Conservation (phyloP, 2,888 invertebrate genomes). For the Rotaria socialis region DNA sequence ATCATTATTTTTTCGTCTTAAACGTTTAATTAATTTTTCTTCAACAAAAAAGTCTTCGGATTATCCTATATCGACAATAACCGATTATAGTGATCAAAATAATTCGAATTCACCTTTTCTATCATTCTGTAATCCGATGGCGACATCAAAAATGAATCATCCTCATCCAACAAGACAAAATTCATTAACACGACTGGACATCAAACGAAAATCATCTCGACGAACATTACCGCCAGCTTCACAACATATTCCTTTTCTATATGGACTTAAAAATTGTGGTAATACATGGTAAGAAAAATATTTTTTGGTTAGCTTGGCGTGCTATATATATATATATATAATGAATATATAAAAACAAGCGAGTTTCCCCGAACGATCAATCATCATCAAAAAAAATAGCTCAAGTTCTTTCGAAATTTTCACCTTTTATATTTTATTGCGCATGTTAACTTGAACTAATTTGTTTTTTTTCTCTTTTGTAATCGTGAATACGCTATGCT, state of each 20-base stretch:
- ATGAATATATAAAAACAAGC: too few relatives aligned
- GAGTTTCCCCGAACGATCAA: too few relatives aligned
- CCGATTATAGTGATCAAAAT: background rate
- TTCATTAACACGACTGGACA: background rate
- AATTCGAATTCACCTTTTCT: background rate
- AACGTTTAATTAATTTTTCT: conserved; percentile 15
- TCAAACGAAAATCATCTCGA: conserved; percentile 13
- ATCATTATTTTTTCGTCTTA: conserved; percentile 5
- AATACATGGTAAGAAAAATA: background rate
- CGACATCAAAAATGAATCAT: background rate
- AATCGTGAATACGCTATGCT: too few relatives aligned
- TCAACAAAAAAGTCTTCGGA: background rate
- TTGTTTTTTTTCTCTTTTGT: too few relatives aligned
- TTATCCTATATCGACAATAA: background rate
- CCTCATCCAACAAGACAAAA: background rate
- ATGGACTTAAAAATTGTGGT: conserved; percentile 24
- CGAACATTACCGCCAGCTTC: background rate
- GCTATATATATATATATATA: too few relatives aligned
- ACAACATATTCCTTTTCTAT: background rate
- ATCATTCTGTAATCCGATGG: background rate
- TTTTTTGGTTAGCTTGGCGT: too few relatives aligned
- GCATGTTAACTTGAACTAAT: too few relatives aligned
- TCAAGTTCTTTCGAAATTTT: too few relatives aligned
- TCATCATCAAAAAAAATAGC: too few relatives aligned
- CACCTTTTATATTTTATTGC: too few relatives aligned